phyloP scores from a whole-genome alignment of 2,888 invertebrate genomes.

The Orthosia cruda region DNA sequence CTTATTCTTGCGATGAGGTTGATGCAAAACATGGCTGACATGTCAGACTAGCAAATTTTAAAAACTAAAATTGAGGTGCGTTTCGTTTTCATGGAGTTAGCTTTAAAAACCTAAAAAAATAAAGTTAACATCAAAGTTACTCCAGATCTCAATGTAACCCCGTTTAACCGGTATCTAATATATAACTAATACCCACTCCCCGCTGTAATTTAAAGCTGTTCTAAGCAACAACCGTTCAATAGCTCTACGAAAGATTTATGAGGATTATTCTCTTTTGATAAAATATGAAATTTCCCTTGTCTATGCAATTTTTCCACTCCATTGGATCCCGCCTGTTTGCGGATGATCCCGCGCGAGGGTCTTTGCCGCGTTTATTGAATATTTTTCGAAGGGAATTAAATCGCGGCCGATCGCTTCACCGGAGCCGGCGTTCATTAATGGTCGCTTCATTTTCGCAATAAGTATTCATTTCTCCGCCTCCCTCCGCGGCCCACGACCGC shows the following conservation, averaged over 20 bases:
- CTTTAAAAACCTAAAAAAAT: too few relatives aligned
- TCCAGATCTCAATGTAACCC: too few relatives aligned
- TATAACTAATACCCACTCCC: conserved; percentile 31
- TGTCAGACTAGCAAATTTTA: too few relatives aligned
- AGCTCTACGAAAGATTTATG: conserved; percentile 62
- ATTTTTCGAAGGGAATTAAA: conserved; percentile 89
- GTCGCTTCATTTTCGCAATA: conserved; percentile 90
- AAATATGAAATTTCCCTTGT: conserved; percentile 69
- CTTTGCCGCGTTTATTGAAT: conserved; percentile 87
- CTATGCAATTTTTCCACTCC: conserved; percentile 80
- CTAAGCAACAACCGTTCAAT: conserved; percentile 57
- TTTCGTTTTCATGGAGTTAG: too few relatives aligned
- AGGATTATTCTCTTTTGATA: conserved; percentile 68
- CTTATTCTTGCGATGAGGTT: too few relatives aligned
- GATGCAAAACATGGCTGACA: too few relatives aligned
- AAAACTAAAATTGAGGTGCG: too few relatives aligned
- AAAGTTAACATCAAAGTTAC: too few relatives aligned
- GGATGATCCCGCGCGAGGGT: conserved; percentile 76
- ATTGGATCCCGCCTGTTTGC: conserved; percentile 80
- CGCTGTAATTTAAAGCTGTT: conserved; percentile 54
- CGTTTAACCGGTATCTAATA: too few relatives aligned
- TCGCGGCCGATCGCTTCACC: conserved; percentile 83
- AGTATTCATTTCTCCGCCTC: conserved; percentile 88
- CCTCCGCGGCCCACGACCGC: conserved; percentile 65
- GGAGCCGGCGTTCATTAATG: conserved; percentile 87